These are phyloP conservation scores for Cataglyphis livida DNA, from an alignment of 2,888 invertebrate genomes.

Conservation along the genomic window DNA sequence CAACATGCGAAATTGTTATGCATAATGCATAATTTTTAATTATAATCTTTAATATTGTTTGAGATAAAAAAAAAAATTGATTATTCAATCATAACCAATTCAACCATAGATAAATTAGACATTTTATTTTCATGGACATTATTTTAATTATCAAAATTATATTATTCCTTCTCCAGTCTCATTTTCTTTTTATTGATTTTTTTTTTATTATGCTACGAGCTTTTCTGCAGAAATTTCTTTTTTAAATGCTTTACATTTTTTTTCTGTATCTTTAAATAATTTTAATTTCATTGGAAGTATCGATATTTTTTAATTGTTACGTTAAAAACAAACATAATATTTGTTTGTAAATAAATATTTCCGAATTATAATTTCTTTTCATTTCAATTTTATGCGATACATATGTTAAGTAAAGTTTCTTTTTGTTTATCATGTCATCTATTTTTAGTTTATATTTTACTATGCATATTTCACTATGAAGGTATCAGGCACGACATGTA, in stretches of 20 bases:
- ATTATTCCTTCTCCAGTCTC: neutral
- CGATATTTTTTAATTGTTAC: neutral
- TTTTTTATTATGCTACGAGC: neutral
- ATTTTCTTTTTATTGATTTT: neutral
- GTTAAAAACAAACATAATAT: neutral
- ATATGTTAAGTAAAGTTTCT: neutral
- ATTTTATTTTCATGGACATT: neutral
- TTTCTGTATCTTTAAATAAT: neutral
- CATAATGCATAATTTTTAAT: neutral
- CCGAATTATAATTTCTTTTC: neutral
- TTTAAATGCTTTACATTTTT: neutral
- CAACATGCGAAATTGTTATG: neutral
- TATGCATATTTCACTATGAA: neutral
- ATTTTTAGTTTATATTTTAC: slow-evolving; percentile 22
- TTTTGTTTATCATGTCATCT: neutral
- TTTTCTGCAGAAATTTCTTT: neutral
- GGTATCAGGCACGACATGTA: neutral
- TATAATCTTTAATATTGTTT: neutral
- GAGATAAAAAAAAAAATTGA: neutral
- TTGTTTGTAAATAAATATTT: neutral
- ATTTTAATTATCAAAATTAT: neutral
- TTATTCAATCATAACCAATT: neutral
- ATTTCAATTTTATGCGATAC: neutral
- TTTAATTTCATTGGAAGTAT: neutral
- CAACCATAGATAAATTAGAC: neutral